Conservation (phyloP, 2,888 invertebrate genomes). For the Ernsta delagoae region DNA sequence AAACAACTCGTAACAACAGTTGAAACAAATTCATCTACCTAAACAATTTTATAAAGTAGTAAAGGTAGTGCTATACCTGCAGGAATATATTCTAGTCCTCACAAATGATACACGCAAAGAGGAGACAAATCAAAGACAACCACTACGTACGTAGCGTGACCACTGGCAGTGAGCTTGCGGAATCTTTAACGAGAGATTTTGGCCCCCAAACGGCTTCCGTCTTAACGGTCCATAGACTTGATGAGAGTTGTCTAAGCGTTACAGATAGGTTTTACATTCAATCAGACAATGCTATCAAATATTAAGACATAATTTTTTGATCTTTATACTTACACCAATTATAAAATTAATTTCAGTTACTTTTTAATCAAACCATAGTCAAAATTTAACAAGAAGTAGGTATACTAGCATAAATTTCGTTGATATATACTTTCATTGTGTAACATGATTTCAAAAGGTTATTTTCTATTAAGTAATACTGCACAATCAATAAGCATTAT, state of each 20-base stretch:
- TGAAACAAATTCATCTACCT: too few species aligned
- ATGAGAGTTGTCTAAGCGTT: background rate
- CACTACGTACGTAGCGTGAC: slow-evolving; percentile 14
- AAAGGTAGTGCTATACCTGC: too few species aligned
- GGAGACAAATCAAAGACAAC: too few species aligned
- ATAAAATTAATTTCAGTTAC: too few species aligned
- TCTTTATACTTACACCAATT: too few species aligned
- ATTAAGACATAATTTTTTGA: background rate
- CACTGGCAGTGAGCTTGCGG: background rate
- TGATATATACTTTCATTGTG: background rate
- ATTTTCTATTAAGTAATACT: background rate
- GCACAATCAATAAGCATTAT: background rate
- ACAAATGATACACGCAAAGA: too few species aligned
- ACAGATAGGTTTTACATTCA: background rate
- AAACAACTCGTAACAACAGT: too few species aligned
- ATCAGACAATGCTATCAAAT: background rate
- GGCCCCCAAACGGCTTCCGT: background rate
- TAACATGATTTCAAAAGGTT: background rate
- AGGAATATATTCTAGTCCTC: too few species aligned
- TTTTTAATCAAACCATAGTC: too few species aligned
- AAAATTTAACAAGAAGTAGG: too few species aligned
- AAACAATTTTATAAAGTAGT: too few species aligned
- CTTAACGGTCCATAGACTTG: slow-evolving; percentile 2
- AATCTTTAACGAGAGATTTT: slow-evolving; percentile 14
- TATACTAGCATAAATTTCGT: background rate